phyloP scores from a whole-genome alignment of 37 sponge, comb jelly and placozoan genomes.

The Chondrilla cf. caribensis region DNA sequence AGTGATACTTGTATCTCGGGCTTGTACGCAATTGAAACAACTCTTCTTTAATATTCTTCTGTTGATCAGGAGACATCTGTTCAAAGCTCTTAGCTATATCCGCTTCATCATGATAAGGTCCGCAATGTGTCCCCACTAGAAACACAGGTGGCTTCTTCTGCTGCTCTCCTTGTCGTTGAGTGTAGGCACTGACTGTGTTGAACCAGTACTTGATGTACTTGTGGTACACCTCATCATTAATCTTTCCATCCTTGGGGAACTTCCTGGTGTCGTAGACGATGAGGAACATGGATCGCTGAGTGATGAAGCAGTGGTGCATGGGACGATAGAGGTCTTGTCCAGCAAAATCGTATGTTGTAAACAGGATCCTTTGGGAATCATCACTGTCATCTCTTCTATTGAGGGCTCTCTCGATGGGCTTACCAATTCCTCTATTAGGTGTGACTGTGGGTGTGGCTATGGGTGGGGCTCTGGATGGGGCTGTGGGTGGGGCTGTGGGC shows the following conservation, averaged over 20 bases:
- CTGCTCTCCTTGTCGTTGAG: background rate
- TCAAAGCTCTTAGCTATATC: background rate
- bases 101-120: background rate
- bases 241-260: background rate
- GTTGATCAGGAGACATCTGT: background rate
- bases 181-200: constrained; percentile 51
- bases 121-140: constrained; percentile 45
- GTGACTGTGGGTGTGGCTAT: background rate
- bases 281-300: constrained; percentile 47
- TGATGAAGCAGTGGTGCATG: constrained; percentile 78
- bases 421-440: background rate
- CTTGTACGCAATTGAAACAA: background rate
- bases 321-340: constrained; percentile 63
- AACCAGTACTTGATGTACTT: constrained; percentile 54
- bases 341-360: constrained; percentile 60
- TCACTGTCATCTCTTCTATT: background rate
- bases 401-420: background rate
- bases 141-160: constrained; percentile 28
- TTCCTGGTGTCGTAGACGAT: constrained; percentile 39
- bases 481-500: too few species aligned
- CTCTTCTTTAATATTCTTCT: constrained; percentile 13
- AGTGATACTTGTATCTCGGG: constrained; percentile 1
- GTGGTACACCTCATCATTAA: background rate
- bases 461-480: background rate
- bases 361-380: background rate